A percentile compares a stretch with the other conserved stretches of the same genome.
Conservation (phyloP, 2,113 vertebrate species). For the Ochotona curzoniae region DNA sequence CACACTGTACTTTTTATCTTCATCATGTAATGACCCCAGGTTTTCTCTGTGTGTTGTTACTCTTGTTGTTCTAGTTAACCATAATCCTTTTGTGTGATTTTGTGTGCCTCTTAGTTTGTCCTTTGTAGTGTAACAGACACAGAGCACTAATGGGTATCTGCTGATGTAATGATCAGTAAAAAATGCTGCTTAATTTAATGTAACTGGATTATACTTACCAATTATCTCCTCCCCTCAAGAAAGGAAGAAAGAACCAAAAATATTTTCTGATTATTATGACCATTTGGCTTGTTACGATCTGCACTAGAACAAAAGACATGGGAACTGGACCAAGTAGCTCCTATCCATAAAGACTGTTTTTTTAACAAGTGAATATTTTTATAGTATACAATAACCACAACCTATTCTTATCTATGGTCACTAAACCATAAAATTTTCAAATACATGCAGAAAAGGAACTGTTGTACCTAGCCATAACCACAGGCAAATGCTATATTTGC, state of each 20-base stretch:
- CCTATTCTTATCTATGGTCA: not conserved
- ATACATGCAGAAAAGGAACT: constrained; percentile 23
- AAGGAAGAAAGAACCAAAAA: not conserved
- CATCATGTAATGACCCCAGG: not conserved
- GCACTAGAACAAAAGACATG: not conserved
- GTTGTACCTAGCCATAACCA: not conserved
- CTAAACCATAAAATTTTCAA: constrained; percentile 58
- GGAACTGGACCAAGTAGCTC: not conserved
- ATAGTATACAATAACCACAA: not conserved
- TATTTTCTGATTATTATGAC: not conserved
- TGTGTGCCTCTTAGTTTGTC: not conserved
- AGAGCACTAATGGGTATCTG: not conserved
- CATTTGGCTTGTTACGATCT: not conserved
- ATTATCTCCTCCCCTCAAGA: not conserved
- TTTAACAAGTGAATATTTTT: constrained; percentile 6
- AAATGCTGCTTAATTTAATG: not conserved
- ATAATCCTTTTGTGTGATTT: not conserved
- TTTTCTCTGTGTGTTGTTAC: not conserved
- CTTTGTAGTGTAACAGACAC: not conserved
- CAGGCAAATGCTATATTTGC: not conserved
- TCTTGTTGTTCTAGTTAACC: not conserved
- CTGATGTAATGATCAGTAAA: not conserved
- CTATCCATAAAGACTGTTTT: not conserved
- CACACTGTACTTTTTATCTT: not conserved
- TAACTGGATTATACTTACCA: not conserved